Base-by-base conservation (phyloP, 1,140 invertebrate species). In the Araneus ventricosus region DNA sequence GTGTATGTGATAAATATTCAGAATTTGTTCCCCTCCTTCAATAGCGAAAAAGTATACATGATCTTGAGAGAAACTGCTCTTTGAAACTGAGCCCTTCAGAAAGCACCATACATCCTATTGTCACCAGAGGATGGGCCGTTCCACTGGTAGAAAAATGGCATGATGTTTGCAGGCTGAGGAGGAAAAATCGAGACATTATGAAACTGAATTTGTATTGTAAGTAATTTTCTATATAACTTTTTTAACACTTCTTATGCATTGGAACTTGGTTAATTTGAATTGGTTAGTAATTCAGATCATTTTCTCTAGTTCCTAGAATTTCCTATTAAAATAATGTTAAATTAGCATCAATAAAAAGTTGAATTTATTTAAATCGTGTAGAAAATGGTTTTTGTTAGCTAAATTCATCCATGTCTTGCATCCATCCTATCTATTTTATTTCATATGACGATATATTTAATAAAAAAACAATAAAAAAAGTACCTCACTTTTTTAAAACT, bases 101-200 rank as follows among this genome's bases (percentile, higher is more conserved):
- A 24, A 59, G 20, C 10, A 14, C 17, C 10, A 61, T 67, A 4
- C 67, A 79, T 90, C 67, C 70, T 59, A 57, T 90, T 30, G 30
- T 10, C n/a, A 90, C 27, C 7, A 59, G 80, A 59, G 88, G 88
- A 30, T 90, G 88, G 88, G 88, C 88, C 57, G 24, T 41, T 22
- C 22, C 27, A 37, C 67, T 90, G 45, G 59, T 90, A 39, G 10
- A 90, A 59, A 90, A 80, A 37, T 90, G 67, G 88, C 10, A 30
- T 34, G 22, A 80, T 80, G 27, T 37, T 34, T 59, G 41, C 30
- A 24, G 22, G 8, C 7, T 27, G 7, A 57, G 88, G 59, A 80
- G 67, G 57, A 37, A 90, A 59, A 10, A 7, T 37, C 39, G 70
- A 7, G 34, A 80, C 8, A 80, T 24, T 80, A 80, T 59, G 27